These are phyloP conservation scores for Enteromius anoplus DNA, from an alignment of 2,797 vertebrate genomes.

Conservation along the genomic window DNA sequence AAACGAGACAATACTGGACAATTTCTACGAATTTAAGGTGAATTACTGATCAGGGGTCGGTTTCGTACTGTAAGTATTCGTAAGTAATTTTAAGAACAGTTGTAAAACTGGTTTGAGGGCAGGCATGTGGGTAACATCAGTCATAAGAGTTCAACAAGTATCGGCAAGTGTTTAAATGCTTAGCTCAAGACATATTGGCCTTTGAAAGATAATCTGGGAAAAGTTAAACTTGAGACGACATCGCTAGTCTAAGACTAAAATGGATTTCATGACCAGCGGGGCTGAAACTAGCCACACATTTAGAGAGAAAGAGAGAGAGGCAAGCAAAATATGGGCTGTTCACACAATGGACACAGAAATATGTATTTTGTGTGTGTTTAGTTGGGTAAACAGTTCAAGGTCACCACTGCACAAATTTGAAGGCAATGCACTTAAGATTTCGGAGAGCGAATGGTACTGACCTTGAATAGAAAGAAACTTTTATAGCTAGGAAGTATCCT, in stretches of 20 bases:
- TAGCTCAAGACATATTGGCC: slow-evolving; percentile 60
- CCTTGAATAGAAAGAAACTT: not conserved
- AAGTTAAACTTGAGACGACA: slow-evolving; percentile 59
- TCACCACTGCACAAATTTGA: slow-evolving; percentile 15
- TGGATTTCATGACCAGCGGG: slow-evolving; percentile 21
- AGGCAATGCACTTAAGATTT: slow-evolving; percentile 17
- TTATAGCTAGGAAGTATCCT: too few species aligned
- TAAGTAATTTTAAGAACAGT: slow-evolving; percentile 14
- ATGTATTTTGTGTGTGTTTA: not conserved
- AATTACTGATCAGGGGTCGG: slow-evolving; percentile 1
- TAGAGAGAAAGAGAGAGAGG: not conserved
- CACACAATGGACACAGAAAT: not conserved
- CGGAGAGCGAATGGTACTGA: not conserved
- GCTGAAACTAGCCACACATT: slow-evolving; percentile 16
- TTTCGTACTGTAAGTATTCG: not conserved
- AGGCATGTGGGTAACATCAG: slow-evolving; percentile 3
- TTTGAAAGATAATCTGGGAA: slow-evolving; percentile 53
- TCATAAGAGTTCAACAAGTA: slow-evolving; percentile 29
- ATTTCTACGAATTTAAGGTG: not conserved
- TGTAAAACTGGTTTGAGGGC: slow-evolving; percentile 38
- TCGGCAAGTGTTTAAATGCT: slow-evolving; percentile 54
- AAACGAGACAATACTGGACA: not conserved
- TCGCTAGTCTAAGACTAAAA: slow-evolving; percentile 32
- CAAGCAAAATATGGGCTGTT: not conserved
- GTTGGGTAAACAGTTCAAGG: not conserved